A percentile compares a stretch with the other conserved stretches of the same genome.
Conservation (phyloP, 2,797 vertebrate genomes). For the Taeniopygia guttata region DNA sequence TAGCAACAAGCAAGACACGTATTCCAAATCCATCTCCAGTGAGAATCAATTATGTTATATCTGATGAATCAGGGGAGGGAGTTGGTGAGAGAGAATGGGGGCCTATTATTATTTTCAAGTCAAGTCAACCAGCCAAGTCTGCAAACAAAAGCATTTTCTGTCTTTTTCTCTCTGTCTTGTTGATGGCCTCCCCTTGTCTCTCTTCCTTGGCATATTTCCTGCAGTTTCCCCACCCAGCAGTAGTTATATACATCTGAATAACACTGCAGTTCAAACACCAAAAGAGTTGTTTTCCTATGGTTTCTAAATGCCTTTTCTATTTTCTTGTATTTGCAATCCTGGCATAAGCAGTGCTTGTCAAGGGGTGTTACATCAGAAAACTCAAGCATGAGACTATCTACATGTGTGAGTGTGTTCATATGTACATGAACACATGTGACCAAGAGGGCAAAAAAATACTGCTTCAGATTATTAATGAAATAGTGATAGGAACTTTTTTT, state of each 20-base stretch:
- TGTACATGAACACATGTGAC: not conserved
- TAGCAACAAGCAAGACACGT: conserved; percentile 18
- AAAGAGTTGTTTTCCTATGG: conserved; percentile 36
- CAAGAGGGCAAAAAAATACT: not conserved
- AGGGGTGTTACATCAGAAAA: not conserved
- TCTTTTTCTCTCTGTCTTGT: conserved; percentile 25
- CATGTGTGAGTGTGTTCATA: rapidly evolving
- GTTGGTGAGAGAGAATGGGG: not conserved
- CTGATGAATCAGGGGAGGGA: not conserved
- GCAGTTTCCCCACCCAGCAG: conserved; percentile 5
- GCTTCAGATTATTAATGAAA: conserved; percentile 17
- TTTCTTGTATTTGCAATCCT: conserved; percentile 16
- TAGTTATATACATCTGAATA: conserved; percentile 41
- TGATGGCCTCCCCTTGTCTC: conserved; percentile 23
- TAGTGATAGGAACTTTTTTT: not conserved
- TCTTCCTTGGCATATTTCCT: conserved; percentile 46
- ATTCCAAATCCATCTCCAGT: conserved; percentile 34
- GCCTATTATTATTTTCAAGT: conserved; percentile 56
- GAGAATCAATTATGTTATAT: conserved; percentile 43
- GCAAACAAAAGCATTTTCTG: conserved; percentile 58
- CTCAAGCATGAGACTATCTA: not conserved
- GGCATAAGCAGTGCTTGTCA: not conserved
- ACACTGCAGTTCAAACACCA: conserved; percentile 19
- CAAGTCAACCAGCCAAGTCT: conserved; percentile 50
- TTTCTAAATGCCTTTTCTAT: conserved; percentile 23